Evolutionary conservation across 2,888 invertebrate species (phyloP), one percentile per base, ranked within the genome.

Genomic region (Mayetiola destructor): DNA sequence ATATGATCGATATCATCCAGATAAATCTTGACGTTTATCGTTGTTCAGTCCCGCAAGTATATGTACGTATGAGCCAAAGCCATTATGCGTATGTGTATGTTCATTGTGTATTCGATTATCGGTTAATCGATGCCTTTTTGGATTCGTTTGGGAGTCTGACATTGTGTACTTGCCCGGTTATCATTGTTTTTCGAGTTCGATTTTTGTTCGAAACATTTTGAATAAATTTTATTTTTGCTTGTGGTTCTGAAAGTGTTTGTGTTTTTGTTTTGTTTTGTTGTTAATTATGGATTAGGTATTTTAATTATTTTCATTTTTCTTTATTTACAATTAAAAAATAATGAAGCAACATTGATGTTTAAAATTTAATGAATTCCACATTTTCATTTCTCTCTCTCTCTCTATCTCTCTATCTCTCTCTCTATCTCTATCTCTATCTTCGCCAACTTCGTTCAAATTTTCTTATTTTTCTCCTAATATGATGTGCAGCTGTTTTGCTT

Each of bases 261-360:
- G 48, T 48, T 12, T 48, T 48, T 27, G 29, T 27, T 27, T 48
- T 16, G 39, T 39, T 39, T 39, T 48, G 48, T 48, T 48, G 27
- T 48, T 48, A 23, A 27, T 27, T 48, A 48, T 23, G 29, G 48
- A 48, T 48, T 48, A 48, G 42, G 48, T 48, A 48, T 48, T 48
- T 48, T 48, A 23, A 48, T 48, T 27, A 30, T 53, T 32, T 32
- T 9, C 12, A 32, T 32, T 53, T 53, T 30, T 53, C 20, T 53
- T 30, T 29, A 53, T 30, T 53, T 53, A 30, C 30, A 53, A 32
- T 53, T 53, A 53, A 53, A 53, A 55, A 61, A 59, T 59, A 59
- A 60, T 57, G 60, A 62, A 62, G 62, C 62, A 61, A 62, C 62
- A 62, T 61, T 61, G 60, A 58, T 54, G 58, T 58, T 53, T 27